phyloP scores from a whole-genome alignment of 2,888 invertebrate genomes.

The Neoscelio sp. region DNA sequence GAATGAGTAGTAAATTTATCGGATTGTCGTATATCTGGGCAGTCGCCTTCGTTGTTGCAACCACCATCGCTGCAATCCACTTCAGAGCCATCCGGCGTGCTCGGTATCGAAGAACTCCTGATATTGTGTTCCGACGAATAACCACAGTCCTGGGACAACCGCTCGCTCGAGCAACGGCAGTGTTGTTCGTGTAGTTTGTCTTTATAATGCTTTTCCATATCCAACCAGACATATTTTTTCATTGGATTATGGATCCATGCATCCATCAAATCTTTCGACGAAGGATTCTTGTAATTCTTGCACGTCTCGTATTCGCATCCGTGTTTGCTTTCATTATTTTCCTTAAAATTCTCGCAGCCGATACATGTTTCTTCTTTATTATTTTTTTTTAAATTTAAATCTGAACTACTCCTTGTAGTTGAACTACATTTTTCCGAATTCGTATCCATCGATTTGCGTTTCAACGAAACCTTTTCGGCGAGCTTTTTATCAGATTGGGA shows the following conservation, averaged over 20 bases:
- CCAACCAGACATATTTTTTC: conserved; percentile 78
- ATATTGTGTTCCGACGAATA: conserved; percentile 94
- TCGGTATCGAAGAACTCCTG: conserved; percentile 91
- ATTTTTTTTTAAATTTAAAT: too few relatives aligned
- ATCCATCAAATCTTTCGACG: conserved; percentile 76
- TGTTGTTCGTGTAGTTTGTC: conserved; percentile 84
- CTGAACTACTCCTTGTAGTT: too few relatives aligned
- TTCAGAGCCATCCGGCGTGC: conserved; percentile 95
- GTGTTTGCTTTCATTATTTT: conserved; percentile 62
- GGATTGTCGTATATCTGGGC: conserved; percentile 77
- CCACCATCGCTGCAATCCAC: conserved; percentile 95
- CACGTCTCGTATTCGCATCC: conserved; percentile 66
- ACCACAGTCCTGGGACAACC: conserved; percentile 91
- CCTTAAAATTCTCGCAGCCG: conserved; percentile 70
- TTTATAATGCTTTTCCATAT: conserved; percentile 82
- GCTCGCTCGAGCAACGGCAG: conserved; percentile 87
- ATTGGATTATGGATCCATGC: conserved; percentile 77
- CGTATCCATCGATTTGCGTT: conserved; percentile 67
- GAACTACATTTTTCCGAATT: conserved; percentile 71
- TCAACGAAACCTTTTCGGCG: conserved; percentile 54
- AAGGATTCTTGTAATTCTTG: conserved; percentile 59
- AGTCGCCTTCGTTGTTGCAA: conserved; percentile 89
- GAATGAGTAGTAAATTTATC: conserved; percentile 77
- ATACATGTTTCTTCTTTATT: conserved; percentile 67
- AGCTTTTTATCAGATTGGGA: conserved; percentile 64